phyloP scores from a whole-genome alignment of 2,113 vertebrate species.

The Onychostruthus taczanowskii region DNA sequence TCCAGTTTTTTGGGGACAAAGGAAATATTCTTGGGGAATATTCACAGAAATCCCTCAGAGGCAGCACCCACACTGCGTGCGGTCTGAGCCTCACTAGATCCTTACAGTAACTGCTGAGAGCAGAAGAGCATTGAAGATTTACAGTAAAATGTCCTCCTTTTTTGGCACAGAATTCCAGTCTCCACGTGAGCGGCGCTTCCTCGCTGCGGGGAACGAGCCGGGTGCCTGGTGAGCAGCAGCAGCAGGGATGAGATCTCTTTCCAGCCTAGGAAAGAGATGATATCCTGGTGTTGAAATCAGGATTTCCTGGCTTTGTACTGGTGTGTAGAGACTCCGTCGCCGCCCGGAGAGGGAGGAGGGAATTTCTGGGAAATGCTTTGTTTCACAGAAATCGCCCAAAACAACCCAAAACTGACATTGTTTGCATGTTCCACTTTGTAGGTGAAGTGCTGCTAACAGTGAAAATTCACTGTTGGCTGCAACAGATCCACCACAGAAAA shows the following conservation, averaged over 20 bases:
- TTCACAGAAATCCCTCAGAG: background rate
- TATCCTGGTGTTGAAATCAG: background rate
- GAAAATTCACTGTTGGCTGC: background rate
- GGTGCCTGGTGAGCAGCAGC: accelerated
- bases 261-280: background rate
- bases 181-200: accelerated
- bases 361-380: background rate
- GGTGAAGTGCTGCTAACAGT: background rate
- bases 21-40: too few species aligned
- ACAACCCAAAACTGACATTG: background rate
- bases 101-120: background rate
- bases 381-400: background rate
- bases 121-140: background rate
- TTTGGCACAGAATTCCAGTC: background rate
- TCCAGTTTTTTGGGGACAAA: background rate
- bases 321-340: accelerated
- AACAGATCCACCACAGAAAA: background rate
- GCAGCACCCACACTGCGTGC: accelerated
- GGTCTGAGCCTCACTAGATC: background rate
- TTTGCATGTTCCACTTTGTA: background rate
- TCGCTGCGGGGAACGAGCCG: accelerated
- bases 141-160: background rate
- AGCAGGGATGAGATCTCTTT: background rate
- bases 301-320: background rate
- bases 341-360: background rate